phyloP scores from a whole-genome alignment of 2,888 invertebrate species.

The Cremastinae sp. region DNA sequence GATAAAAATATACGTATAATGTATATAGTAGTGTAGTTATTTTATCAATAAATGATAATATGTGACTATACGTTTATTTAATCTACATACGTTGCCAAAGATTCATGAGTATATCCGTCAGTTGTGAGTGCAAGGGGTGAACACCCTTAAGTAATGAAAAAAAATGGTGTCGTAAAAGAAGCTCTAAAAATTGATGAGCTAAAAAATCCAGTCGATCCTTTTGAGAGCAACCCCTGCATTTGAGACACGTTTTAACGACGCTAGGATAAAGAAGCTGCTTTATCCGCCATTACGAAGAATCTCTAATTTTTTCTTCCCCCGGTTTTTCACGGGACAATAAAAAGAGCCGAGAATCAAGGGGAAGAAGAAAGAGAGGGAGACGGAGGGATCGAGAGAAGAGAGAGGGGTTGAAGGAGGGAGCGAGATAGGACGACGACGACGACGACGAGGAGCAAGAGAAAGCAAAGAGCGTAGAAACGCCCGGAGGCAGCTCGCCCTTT shows the following conservation, averaged over 20 bases:
- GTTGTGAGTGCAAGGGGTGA: too few species aligned
- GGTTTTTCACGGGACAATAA: constrained; percentile 29
- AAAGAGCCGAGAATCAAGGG: constrained; percentile 45
- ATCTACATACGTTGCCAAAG: too few species aligned
- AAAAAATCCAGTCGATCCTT: too few species aligned
- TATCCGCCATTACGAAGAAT: constrained; percentile 38
- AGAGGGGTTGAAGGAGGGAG: not conserved
- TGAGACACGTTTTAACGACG: constrained; percentile 11
- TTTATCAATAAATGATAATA: too few species aligned
- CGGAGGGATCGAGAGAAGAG: constrained; percentile 11
- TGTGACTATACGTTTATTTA: too few species aligned
- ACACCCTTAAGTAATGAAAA: too few species aligned
- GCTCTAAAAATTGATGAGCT: too few species aligned
- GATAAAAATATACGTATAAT: too few species aligned
- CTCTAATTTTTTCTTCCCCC: constrained; percentile 21
- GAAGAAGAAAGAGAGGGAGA: constrained; percentile 15
- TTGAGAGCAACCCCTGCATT: constrained; percentile 30
- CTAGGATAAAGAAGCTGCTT: constrained; percentile 7
- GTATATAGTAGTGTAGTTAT: too few species aligned
- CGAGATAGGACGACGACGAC: not conserved
- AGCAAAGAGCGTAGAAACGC: constrained; percentile 35
- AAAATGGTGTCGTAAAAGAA: too few species aligned
- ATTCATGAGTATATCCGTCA: too few species aligned
- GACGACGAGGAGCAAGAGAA: constrained; percentile 1
- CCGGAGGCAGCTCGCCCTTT: constrained; percentile 50